Evolutionary conservation across 1,140 invertebrate genomes (phyloP).

Genomic region (Lanistes nyassanus): DNA sequence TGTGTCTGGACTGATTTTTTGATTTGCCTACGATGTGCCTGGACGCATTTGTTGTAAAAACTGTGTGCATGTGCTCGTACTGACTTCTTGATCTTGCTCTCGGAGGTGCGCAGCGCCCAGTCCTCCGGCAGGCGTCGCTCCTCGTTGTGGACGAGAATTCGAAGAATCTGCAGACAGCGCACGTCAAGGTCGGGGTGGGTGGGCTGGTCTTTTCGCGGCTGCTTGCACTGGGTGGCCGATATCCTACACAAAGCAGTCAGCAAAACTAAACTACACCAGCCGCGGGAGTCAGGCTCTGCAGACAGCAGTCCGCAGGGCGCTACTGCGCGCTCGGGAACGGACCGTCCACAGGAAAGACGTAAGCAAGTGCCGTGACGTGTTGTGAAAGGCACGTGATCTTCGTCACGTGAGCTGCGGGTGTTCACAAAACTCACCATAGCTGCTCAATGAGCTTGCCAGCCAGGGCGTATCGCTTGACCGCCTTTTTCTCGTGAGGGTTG

Average conservation of each 20-base stretch:
- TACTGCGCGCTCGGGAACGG: too few species aligned
- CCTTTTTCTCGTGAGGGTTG: constrained; percentile 53
- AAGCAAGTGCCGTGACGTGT: too few species aligned
- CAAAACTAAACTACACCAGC: background rate
- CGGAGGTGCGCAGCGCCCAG: constrained; percentile 53
- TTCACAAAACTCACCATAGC: constrained; percentile 63
- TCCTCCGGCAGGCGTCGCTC: constrained; percentile 61
- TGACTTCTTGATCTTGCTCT: constrained; percentile 60
- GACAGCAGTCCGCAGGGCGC: too few species aligned
- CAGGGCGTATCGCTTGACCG: constrained; percentile 45
- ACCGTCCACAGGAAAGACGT: too few species aligned
- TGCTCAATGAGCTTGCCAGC: constrained; percentile 60
- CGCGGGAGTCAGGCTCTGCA: too few species aligned
- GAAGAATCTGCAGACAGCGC: constrained; percentile 61
- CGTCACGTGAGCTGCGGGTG: too few species aligned
- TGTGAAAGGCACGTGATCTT: too few species aligned
- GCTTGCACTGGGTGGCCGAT: constrained; percentile 49
- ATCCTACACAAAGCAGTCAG: constrained; percentile 43
- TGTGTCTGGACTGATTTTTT: background rate
- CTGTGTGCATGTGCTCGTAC: background rate
- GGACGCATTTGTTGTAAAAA: background rate
- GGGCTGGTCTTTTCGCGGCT: constrained; percentile 30
- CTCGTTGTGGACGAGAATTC: constrained; percentile 65
- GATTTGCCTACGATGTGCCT: background rate
- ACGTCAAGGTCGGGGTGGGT: constrained; percentile 63